phyloP scores from a whole-genome alignment of 2,888 invertebrate genomes.

The Mesorhabditis sp. region DNA sequence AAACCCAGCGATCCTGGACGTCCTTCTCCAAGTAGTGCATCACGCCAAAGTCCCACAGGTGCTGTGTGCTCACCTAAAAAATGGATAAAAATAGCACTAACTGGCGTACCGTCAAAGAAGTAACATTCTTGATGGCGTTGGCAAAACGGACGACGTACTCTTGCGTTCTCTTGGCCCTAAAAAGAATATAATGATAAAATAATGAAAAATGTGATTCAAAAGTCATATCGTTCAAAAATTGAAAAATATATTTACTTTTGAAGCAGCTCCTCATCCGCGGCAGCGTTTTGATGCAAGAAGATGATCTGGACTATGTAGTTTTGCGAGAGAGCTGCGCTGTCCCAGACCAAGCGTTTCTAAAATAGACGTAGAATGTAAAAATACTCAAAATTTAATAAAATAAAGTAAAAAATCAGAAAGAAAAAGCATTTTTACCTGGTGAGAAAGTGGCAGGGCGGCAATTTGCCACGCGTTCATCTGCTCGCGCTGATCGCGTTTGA shows the following conservation, averaged over 20 bases:
- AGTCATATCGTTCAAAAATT: too few relatives aligned
- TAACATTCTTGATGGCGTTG: background rate
- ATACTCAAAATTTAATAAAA: background rate
- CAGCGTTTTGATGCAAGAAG: conserved; percentile 41
- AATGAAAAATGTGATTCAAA: too few relatives aligned
- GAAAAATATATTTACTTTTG: too few relatives aligned
- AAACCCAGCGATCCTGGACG: conserved; percentile 35
- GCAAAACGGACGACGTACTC: background rate
- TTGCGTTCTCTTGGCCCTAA: background rate
- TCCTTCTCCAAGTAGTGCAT: conserved; percentile 31
- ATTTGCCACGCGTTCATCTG: conserved; percentile 40
- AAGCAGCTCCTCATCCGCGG: conserved; percentile 6
- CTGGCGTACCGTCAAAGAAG: background rate
- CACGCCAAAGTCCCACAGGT: conserved; percentile 50
- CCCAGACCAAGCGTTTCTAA: conserved; percentile 43
- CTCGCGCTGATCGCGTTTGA: conserved; percentile 33
- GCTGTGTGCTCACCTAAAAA: conserved; percentile 32
- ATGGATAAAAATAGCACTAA: background rate
- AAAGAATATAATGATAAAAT: background rate
- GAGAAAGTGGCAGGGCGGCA: conserved; percentile 36
- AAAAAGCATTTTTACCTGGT: conserved; percentile 22
- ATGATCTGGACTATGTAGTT: conserved; percentile 47
- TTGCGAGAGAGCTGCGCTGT: conserved; percentile 35
- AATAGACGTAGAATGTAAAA: conserved; percentile 9
- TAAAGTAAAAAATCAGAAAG: background rate